Evolutionary conservation across 1,140 invertebrate species (phyloP), one percentile per base, ranked within the genome.

Genomic region (Caenorhabditis tropicalis): DNA sequence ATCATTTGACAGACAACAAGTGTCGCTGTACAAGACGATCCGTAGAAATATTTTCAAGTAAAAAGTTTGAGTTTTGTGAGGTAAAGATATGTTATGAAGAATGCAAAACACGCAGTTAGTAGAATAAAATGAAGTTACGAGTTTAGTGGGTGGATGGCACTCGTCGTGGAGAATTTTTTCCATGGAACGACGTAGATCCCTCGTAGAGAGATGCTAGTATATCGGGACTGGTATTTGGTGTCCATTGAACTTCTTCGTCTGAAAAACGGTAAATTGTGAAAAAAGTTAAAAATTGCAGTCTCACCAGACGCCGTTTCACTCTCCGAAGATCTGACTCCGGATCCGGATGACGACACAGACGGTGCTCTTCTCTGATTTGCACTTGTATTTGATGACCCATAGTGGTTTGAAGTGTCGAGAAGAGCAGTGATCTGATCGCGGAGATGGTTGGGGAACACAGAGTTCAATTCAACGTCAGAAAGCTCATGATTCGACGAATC

Each of bases 21-120:
- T 46, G 65, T 74, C 65, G 65, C 65, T 74, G 65, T 74, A 74
- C 65, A 74, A 74, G 65, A 74, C 15, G 65, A 74, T 74, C 65
- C 65, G 65, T 43, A 74, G 43, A 43, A n/a, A 15, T 33, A 33
- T 74, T 74, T 12, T 9, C 19, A 74, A 74, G n/a, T n/a, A n/a
- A n/a, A 43, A 15, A 12, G 24, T 24, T 74, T 65, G 58, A 19
- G 24, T 19, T 21, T 6, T 15, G 33, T 74, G 36, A 74, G 65
- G 24, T 10, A 65, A 16, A 74, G 29, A 43, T 12, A 2, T 10
- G 65, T 12, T 24, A 21, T 19, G 29, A 10, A 74, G 36, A 74
- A 43, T 74, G 65, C 65, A 74, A 74, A 74, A 74, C 65, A 74
- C 65, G 33, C 36, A 43, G 36, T 43, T 27, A 43, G 36, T 74